Base-by-base conservation (phyloP, 2,797 vertebrate genomes). In the Erithacus rubecula region DNA sequence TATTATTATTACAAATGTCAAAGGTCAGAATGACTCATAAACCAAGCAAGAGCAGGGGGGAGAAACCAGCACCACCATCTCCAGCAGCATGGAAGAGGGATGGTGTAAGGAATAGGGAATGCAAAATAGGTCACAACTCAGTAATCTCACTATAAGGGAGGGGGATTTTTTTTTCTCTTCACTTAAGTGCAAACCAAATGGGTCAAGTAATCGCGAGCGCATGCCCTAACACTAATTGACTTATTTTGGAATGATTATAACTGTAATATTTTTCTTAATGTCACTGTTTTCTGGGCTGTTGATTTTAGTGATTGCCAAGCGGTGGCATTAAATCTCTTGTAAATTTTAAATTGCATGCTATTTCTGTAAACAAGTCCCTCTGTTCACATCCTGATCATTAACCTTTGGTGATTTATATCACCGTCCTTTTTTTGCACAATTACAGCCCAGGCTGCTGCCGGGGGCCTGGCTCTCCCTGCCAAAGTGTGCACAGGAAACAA, bases 281-380 rank as follows among this genome's bases (percentile, higher is more conserved):
- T 98, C 97, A 96, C 97, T 88, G 95, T 98, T 99, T 99, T 99
- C 98, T 99, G 98, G 98, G 98, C 98, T 99, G 98, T 99, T 99
- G 99, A 96, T 98, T 99, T 99, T 98, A 98, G 97, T 98, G 98
- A 98, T 99, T 99, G 98, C 98, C 98, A 98, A 97, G 98, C 98
- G 16, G 90, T 93, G 97, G 97, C 97, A 98, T 98, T 98, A 98
- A 98, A 98, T 98, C 98, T 98, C 97, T 96, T 97, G 98, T 98
- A 98, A 98, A 98, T 98, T 98, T 98, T 97, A 98, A 98, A 98
- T 98, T 97, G 97, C 97, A 94, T 80, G 36, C 96, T 94, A 89
- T 98, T 97, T 97, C 97, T 97, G 97, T 98, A 98, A 98, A 98
- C 97, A 98, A 96, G 97, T 95, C 97, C 97, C 97, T 97, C 93